Conservation (phyloP, 2,888 invertebrate species). For the Synanthedon formicaeformis region DNA sequence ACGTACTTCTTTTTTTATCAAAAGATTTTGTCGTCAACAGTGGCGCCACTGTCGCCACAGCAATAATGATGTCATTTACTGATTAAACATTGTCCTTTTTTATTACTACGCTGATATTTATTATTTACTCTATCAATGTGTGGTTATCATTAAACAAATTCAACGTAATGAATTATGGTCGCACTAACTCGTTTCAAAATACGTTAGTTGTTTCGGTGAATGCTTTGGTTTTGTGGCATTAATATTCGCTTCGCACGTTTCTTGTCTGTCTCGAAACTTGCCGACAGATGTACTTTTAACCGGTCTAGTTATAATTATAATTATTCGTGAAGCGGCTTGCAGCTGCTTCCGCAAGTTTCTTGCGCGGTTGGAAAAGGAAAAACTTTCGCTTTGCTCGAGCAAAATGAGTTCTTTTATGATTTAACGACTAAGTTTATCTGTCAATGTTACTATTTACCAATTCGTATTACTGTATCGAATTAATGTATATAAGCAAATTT, state of each 20-base stretch:
- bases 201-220: background rate
- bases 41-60: too few relatives aligned
- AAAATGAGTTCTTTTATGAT: conserved; percentile 29
- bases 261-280: background rate
- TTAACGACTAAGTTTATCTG: conserved; percentile 6
- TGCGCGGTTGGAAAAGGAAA: conserved; percentile 28
- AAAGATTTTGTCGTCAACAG: too few relatives aligned
- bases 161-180: too few relatives aligned
- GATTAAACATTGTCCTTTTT: too few relatives aligned
- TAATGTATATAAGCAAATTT: too few relatives aligned
- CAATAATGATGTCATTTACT: too few relatives aligned
- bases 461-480: too few relatives aligned
- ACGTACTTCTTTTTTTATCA: too few relatives aligned
- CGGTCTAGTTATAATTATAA: conserved; percentile 36
- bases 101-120: too few relatives aligned
- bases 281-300: background rate
- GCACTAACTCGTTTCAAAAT: background rate
- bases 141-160: too few relatives aligned
- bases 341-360: conserved; percentile 43
- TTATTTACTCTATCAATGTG: too few relatives aligned
- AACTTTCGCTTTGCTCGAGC: conserved; percentile 38
- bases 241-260: background rate
- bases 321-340: conserved; percentile 51
- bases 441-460: background rate
- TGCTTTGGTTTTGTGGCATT: background rate